These are phyloP conservation scores for Matsumyia berberina DNA, from an alignment of 2,888 invertebrate species.

Conservation along the genomic window DNA sequence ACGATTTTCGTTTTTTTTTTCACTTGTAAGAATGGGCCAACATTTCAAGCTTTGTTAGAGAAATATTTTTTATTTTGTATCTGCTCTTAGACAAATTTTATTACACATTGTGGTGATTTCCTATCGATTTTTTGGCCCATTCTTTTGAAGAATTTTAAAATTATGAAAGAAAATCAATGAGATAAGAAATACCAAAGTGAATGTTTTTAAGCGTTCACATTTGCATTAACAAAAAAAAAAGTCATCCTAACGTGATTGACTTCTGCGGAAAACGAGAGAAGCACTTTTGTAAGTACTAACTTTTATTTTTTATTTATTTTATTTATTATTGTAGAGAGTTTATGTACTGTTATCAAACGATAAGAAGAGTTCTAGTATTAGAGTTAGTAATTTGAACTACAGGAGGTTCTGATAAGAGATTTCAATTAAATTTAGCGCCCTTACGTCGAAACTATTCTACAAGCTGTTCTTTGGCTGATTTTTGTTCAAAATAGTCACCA, in stretches of 20 bases:
- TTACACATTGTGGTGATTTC: neutral
- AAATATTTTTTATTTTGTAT: neutral
- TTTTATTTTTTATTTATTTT: slow-evolving; percentile 35
- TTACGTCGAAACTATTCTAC: no score
- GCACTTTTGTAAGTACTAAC: slow-evolving; percentile 73
- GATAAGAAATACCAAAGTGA: slow-evolving; percentile 10
- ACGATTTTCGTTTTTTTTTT: slow-evolving; percentile 19
- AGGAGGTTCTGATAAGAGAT: no score
- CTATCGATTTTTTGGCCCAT: slow-evolving; percentile 48
- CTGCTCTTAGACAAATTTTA: neutral
- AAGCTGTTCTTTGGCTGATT: no score
- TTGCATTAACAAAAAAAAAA: slow-evolving; percentile 17
- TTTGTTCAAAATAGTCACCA: no score
- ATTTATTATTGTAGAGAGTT: neutral
- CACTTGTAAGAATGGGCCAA: slow-evolving; percentile 65
- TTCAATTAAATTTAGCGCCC: no score
- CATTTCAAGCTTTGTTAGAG: slow-evolving; percentile 59
- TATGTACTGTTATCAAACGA: neutral
- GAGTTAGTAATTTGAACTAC: neutral
- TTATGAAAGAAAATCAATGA: slow-evolving; percentile 2
- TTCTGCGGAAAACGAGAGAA: slow-evolving; percentile 57
- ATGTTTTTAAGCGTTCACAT: slow-evolving; percentile 17
- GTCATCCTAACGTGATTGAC: slow-evolving; percentile 46
- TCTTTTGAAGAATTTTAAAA: slow-evolving; percentile 43
- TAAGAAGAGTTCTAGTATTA: neutral